Evolutionary conservation across 2,888 invertebrate species (phyloP).

Genomic region (Notodonta ziczac): DNA sequence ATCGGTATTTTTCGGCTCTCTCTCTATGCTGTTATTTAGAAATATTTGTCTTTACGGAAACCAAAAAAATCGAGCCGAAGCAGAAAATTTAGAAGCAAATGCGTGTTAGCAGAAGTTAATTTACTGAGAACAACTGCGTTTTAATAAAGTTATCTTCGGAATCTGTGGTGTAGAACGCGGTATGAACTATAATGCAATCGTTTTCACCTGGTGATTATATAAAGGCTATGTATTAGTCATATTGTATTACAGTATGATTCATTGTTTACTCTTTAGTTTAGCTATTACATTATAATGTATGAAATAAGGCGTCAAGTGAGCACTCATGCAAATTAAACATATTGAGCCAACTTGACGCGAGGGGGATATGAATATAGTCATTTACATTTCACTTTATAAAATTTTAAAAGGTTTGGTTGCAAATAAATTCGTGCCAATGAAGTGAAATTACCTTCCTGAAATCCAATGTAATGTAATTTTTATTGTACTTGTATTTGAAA

Average conservation of each 20-base stretch:
- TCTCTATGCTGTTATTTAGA: conserved; percentile 54
- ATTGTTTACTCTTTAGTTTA: not conserved
- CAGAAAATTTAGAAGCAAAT: conserved; percentile 62
- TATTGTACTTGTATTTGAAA: not conserved
- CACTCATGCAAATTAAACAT: not conserved
- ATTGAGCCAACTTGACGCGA: too few species aligned
- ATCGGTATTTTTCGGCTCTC: conserved; percentile 57
- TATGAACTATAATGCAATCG: not conserved
- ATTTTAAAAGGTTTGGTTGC: not conserved
- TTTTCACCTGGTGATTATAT: not conserved
- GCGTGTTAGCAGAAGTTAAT: conserved; percentile 42
- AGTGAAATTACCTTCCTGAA: not conserved
- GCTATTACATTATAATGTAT: not conserved
- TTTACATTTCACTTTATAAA: not conserved
- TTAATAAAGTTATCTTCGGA: conserved; percentile 17
- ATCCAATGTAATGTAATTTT: not conserved
- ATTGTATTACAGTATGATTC: not conserved
- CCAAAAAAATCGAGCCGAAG: conserved; percentile 55
- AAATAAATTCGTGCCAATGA: conserved; percentile 3
- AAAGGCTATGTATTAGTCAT: conserved; percentile 1
- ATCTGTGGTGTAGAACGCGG: not conserved
- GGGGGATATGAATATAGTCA: not conserved
- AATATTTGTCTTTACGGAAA: conserved; percentile 44
- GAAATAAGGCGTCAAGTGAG: not conserved
- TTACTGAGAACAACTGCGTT: conserved; percentile 44